Evolutionary conservation across 2,113 vertebrate genomes (phyloP).

Genomic region (Calyptomena viridis): DNA sequence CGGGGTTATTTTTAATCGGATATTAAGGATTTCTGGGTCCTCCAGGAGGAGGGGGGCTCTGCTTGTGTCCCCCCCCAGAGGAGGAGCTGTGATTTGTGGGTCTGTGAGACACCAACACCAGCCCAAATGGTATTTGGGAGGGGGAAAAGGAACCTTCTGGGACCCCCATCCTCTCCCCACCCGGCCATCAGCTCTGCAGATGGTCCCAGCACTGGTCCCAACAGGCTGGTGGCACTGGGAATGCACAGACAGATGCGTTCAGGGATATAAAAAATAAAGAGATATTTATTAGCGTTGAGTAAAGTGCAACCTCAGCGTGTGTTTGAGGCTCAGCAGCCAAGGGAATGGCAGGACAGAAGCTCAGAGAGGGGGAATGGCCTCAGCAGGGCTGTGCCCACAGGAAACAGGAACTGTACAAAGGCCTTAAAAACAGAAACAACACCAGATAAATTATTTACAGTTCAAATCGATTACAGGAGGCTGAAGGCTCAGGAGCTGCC

Average conservation of each 20-base stretch:
- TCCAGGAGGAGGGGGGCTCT: background rate
- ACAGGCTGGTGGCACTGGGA: background rate
- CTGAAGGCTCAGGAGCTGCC: background rate
- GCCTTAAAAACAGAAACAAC: background rate
- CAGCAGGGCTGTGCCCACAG: background rate
- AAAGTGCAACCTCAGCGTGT: background rate
- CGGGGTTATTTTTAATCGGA: slow-evolving; percentile 9
- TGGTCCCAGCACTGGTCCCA: background rate
- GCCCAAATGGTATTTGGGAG: too few species aligned
- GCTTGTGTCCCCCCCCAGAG: background rate
- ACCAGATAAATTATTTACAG: background rate
- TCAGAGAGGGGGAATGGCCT: background rate
- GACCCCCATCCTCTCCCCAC: background rate
- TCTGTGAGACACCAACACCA: background rate
- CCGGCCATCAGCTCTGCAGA: background rate
- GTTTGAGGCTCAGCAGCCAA: background rate
- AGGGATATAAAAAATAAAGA: slow-evolving; percentile 2
- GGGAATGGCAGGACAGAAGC: background rate
- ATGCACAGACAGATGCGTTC: background rate
- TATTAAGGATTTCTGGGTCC: background rate
- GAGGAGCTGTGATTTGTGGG: background rate
- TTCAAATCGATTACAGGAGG: background rate
- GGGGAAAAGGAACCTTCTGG: fast-evolving
- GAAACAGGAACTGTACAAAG: background rate
- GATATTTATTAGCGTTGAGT: background rate